These are phyloP conservation scores for Trematomus bernacchii DNA, from an alignment of 2,797 vertebrate genomes.

Conservation along the genomic window DNA sequence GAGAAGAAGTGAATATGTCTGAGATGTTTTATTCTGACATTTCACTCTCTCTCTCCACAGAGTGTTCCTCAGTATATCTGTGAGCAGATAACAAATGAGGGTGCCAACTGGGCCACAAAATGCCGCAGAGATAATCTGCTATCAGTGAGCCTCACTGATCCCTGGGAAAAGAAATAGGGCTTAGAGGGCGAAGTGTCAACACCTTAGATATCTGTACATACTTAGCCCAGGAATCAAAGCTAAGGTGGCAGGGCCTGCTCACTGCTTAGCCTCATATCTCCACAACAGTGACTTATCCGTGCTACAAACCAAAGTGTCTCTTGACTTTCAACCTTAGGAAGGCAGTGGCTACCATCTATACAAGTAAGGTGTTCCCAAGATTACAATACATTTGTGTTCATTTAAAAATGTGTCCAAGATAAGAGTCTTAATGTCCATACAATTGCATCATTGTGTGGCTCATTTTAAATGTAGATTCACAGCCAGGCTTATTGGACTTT, in stretches of 20 bases:
- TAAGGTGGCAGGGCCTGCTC: constrained; percentile 72
- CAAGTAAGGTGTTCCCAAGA: constrained; percentile 15
- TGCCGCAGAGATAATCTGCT: constrained; percentile 81
- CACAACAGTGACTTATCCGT: constrained; percentile 67
- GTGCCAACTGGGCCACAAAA: constrained; percentile 82
- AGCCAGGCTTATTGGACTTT: constrained; percentile 22
- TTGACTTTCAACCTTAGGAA: constrained; percentile 68
- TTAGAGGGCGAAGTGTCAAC: constrained; percentile 82
- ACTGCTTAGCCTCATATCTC: constrained; percentile 75
- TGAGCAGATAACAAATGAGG: constrained; percentile 83
- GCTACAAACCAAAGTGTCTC: constrained; percentile 68
- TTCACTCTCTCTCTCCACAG: constrained; percentile 67
- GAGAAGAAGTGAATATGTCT: constrained; percentile 62
- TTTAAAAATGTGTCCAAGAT: background rate
- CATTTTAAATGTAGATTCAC: background rate
- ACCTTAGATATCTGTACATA: constrained; percentile 82
- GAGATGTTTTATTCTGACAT: constrained; percentile 73
- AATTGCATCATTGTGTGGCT: background rate
- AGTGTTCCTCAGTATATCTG: constrained; percentile 75
- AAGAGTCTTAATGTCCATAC: background rate
- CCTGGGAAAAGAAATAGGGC: constrained; percentile 76
- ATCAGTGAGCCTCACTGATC: constrained; percentile 82
- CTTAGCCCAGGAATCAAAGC: constrained; percentile 81
- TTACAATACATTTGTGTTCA: constrained; percentile 13
- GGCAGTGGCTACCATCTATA: constrained; percentile 28